These are phyloP conservation scores for Exocentrus adspersus DNA, from an alignment of 2,888 invertebrate species.

Conservation along the genomic window DNA sequence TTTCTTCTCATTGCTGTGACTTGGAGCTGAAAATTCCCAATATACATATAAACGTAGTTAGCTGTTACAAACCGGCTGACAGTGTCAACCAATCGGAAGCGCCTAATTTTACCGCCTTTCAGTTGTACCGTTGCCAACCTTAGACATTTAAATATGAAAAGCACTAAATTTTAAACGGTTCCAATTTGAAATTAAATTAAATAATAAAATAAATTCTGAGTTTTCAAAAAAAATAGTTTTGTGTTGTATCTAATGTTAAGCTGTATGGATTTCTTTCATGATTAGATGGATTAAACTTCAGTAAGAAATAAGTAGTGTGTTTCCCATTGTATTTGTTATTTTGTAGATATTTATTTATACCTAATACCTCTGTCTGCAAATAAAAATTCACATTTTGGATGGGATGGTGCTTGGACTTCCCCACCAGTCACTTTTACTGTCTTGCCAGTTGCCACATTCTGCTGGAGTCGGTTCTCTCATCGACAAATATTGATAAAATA, in stretches of 20 bases:
- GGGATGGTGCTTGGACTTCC: too few species aligned
- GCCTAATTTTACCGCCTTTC: slow-evolving; percentile 9
- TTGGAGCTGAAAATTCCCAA: too few species aligned
- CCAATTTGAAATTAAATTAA: too few species aligned
- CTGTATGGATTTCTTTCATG: too few species aligned
- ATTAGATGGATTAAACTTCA: too few species aligned
- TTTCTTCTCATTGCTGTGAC: too few species aligned
- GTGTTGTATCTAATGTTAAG: too few species aligned
- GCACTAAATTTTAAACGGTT: background rate
- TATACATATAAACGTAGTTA: slow-evolving; percentile 2
- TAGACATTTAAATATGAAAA: background rate
- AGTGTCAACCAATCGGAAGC: background rate
- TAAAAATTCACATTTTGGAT: background rate
- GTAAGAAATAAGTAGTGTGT: too few species aligned
- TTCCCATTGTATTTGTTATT: background rate
- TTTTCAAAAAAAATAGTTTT: too few species aligned
- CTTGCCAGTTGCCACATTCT: background rate
- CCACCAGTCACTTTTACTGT: background rate
- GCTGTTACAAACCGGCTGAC: background rate
- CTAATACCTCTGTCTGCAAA: too few species aligned
- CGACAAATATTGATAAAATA: slow-evolving; percentile 12
- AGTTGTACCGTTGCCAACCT: background rate
- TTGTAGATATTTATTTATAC: background rate
- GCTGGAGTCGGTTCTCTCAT: background rate
- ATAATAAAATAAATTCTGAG: too few species aligned